These are phyloP conservation scores for Clupea harengus DNA, from an alignment of 2,113 vertebrate species.

Conservation along the genomic window DNA sequence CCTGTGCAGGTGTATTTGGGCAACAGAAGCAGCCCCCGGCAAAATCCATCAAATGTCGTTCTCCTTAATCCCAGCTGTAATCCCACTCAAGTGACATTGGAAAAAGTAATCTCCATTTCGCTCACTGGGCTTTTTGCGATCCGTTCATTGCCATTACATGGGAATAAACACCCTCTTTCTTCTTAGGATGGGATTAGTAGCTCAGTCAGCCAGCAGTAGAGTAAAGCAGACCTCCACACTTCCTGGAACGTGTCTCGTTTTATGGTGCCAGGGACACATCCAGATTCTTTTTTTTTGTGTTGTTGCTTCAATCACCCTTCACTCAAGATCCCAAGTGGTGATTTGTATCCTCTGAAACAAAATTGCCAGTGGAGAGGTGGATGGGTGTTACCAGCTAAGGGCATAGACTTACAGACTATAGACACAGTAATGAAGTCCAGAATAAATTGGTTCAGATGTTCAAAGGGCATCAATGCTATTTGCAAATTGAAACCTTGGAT, in stretches of 20 bases:
- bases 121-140: constrained; percentile 4
- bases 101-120: constrained; percentile 40
- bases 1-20: constrained; percentile 19
- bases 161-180: constrained; percentile 18
- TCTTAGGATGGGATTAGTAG: constrained; percentile 12
- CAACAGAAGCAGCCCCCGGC: constrained; percentile 18
- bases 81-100: constrained; percentile 41
- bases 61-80: constrained; percentile 35
- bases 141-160: constrained; percentile 12
- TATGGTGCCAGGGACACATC: not conserved
- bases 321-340: not conserved
- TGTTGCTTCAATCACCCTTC: not conserved
- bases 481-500: too few relatives aligned
- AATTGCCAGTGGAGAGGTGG: not conserved
- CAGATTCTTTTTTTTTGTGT: not conserved
- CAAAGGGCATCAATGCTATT: not conserved
- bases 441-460: not conserved
- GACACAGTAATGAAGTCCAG: too few relatives aligned
- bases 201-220: not conserved
- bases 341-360: not conserved
- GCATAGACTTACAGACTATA: not conserved
- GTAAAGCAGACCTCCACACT: not conserved
- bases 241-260: not conserved
- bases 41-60: constrained; percentile 16
- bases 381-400: not conserved